phyloP scores from a whole-genome alignment of 2,797 vertebrate genomes.

The Prunella strophiata region DNA sequence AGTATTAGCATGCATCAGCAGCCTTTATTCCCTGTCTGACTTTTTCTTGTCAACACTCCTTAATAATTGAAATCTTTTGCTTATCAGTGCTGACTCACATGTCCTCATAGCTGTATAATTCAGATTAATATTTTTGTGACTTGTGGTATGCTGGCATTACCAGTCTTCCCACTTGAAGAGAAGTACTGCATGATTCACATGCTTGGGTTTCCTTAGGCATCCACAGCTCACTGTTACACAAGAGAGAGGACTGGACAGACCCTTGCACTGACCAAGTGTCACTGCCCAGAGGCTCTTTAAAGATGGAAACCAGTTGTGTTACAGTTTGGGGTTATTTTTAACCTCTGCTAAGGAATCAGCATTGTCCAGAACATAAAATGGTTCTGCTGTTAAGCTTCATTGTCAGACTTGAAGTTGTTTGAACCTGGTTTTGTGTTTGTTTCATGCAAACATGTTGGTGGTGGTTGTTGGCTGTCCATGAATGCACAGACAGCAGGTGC shows the following conservation, averaged over 20 bases:
- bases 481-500: accelerated
- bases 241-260: background rate
- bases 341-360: background rate
- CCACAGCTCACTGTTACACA: background rate
- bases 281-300: background rate
- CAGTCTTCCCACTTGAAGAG: background rate
- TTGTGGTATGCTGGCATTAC: background rate
- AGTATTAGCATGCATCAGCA: background rate
- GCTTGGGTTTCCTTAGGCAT: background rate
- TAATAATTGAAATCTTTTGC: background rate
- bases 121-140: background rate
- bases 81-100: background rate
- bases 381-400: background rate
- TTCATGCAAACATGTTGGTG: background rate
- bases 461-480: too few relatives aligned
- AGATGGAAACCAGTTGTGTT: background rate
- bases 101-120: background rate
- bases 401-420: background rate
- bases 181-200: background rate
- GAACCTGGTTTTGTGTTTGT: background rate
- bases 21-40: background rate
- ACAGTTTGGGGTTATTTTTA: background rate
- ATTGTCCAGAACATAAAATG: background rate
- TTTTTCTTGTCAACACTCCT: background rate
- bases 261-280: background rate